phyloP scores from a whole-genome alignment of 2,113 vertebrate species.

The Eulacestoma nigropectus region DNA sequence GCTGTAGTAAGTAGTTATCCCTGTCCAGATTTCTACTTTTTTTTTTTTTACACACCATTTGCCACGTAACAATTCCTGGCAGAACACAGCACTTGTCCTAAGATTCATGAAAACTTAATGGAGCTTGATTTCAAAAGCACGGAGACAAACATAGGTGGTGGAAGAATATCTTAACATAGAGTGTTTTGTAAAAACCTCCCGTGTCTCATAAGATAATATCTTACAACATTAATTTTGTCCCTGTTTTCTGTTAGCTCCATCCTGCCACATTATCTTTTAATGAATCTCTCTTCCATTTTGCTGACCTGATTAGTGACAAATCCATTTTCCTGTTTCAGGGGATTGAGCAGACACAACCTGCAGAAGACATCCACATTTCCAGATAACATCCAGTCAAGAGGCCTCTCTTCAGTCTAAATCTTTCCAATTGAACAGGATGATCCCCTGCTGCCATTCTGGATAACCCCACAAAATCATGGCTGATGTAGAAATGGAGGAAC shows the following conservation, averaged over 20 bases:
- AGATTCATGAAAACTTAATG: constrained; percentile 61
- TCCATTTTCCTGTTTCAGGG: background rate
- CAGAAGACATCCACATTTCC: background rate
- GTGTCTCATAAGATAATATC: constrained; percentile 50
- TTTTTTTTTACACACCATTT: background rate
- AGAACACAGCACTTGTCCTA: constrained; percentile 40
- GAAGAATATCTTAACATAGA: constrained; percentile 5
- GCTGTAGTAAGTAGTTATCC: background rate
- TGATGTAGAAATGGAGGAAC: background rate
- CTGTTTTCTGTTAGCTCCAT: constrained; percentile 49
- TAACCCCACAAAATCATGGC: background rate
- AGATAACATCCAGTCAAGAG: background rate
- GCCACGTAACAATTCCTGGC: constrained; percentile 28
- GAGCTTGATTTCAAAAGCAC: constrained; percentile 43
- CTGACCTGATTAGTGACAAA: background rate
- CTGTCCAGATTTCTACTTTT: background rate
- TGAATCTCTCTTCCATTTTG: constrained; percentile 35
- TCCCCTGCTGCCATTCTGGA: background rate
- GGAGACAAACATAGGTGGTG: constrained; percentile 48
- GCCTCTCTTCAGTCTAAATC: background rate
- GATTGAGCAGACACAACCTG: background rate
- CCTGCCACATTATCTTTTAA: constrained; percentile 60
- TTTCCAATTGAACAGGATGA: background rate
- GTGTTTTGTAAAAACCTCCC: constrained; percentile 36
- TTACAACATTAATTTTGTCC: constrained; percentile 49